phyloP scores from a whole-genome alignment of 2,113 vertebrate genomes.

The Nerophis lumbriciformis region DNA sequence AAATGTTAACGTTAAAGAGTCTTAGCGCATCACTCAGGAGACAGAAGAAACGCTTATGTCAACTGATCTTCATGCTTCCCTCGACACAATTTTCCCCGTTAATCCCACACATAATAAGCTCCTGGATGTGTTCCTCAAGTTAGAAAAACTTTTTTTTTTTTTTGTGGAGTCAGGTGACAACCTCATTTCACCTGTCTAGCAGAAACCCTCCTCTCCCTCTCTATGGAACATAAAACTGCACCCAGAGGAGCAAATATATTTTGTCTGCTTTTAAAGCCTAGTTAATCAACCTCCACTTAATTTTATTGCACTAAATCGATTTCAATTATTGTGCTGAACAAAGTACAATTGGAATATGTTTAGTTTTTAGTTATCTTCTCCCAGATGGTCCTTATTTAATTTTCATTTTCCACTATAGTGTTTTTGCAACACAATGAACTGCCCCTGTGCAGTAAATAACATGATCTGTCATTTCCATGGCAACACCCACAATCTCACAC shows the following conservation, averaged over 20 bases:
- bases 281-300: constrained; percentile 24
- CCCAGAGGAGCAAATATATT: constrained; percentile 14
- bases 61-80: constrained; percentile 9
- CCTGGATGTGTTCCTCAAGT: constrained; percentile 24
- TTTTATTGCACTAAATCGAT: neutral
- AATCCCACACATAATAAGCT: constrained; percentile 19
- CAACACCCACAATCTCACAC: no score
- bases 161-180: constrained; percentile 29
- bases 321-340: neutral
- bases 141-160: constrained; percentile 7
- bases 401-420: no score
- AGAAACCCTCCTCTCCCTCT: constrained; percentile 37
- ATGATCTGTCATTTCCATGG: no score
- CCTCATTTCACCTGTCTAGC: constrained; percentile 33
- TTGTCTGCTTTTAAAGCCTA: constrained; percentile 22
- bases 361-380: no score
- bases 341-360: no score
- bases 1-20: constrained; percentile 8
- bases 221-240: constrained; percentile 25
- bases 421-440: no score
- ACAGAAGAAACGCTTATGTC: constrained; percentile 8
- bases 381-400: no score
- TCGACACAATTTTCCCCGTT: constrained; percentile 14
- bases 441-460: no score
- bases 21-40: neutral